Conservation (phyloP, 1,140 invertebrate species). For the Nasonia longicornis region DNA sequence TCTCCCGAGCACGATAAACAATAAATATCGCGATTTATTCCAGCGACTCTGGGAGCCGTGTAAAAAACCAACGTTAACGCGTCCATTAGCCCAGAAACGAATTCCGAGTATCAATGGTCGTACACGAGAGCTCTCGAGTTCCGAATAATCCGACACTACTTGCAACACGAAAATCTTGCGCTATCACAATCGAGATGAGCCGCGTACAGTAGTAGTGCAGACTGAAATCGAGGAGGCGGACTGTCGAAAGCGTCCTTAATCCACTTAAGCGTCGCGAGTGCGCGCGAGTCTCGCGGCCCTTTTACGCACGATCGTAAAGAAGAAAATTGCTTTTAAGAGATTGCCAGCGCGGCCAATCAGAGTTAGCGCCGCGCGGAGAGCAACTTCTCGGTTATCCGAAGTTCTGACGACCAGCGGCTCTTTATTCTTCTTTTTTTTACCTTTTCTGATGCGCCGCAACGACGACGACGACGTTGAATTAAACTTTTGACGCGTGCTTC, state of each 20-base stretch:
- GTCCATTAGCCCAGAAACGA: no score
- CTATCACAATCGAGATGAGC: background rate
- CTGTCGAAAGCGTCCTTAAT: slow-evolving; percentile 9
- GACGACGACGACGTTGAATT: background rate
- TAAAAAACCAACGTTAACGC: no score
- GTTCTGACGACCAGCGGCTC: background rate
- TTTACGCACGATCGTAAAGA: slow-evolving; percentile 42
- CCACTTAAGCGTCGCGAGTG: background rate
- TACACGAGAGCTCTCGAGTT: no score
- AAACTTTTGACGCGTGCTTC: background rate
- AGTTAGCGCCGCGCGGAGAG: background rate
- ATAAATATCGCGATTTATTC: background rate
- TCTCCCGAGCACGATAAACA: background rate
- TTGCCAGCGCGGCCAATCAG: slow-evolving; percentile 30
- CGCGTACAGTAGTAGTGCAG: no score
- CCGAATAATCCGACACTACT: background rate
- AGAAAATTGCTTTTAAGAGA: slow-evolving; percentile 42
- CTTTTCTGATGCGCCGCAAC: background rate
- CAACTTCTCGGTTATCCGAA: background rate
- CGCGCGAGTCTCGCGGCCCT: background rate
- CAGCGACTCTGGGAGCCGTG: background rate
- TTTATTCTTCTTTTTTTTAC: background rate
- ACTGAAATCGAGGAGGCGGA: no score
- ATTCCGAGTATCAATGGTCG: no score
- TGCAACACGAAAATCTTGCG: background rate